These are phyloP conservation scores for Procavia capensis DNA, from an alignment of 2,113 vertebrate genomes.

Conservation along the genomic window DNA sequence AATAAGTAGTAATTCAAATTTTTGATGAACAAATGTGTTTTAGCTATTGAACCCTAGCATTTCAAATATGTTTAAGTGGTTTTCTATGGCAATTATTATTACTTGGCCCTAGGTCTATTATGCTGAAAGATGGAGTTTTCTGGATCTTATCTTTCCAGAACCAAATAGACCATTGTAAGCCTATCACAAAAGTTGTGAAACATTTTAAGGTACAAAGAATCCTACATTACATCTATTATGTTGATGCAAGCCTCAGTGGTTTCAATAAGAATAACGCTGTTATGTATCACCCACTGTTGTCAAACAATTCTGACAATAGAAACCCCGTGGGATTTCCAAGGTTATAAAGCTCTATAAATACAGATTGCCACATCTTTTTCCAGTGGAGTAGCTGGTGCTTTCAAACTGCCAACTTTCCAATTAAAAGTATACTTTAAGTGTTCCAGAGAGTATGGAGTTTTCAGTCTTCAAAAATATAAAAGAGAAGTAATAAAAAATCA, in stretches of 20 bases:
- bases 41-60: not conserved
- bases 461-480: not conserved
- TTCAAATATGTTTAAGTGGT: not conserved
- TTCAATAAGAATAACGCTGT: not conserved
- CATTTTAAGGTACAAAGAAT: not conserved
- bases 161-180: not conserved
- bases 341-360: no score
- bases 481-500: not conserved
- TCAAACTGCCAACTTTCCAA: no score
- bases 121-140: not conserved
- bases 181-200: not conserved
- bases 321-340: no score
- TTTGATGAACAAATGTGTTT: not conserved
- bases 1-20: not conserved
- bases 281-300: not conserved
- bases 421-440: not conserved
- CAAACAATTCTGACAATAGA: no score
- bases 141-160: not conserved
- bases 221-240: not conserved
- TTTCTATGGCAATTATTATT: not conserved
- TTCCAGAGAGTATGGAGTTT: not conserved
- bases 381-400: no score
- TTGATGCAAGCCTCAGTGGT: not conserved
- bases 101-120: not conserved
- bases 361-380: no score